Conservation (phyloP, 2,113 vertebrate species). For the Poeciliopsis turrubarensis region DNA sequence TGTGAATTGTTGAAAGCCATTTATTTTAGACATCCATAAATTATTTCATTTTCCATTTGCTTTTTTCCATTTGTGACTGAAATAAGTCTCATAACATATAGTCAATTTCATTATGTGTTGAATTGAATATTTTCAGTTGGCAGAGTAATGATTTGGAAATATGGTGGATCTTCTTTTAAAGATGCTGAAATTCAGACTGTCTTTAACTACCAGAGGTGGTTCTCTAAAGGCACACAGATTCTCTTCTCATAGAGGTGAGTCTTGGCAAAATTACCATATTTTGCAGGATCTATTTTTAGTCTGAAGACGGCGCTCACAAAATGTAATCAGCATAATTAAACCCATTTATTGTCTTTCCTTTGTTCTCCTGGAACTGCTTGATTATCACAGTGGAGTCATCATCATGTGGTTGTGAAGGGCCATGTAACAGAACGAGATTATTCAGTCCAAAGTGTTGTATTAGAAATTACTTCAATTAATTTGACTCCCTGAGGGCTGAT, state of each 20-base stretch:
- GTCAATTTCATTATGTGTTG: background rate
- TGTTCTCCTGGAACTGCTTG: conserved; percentile 29
- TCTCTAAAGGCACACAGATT: background rate
- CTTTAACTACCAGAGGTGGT: background rate
- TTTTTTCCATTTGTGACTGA: background rate
- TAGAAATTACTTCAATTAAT: conserved; percentile 60
- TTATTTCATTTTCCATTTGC: background rate
- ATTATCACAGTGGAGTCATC: conserved; percentile 35
- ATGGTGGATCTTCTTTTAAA: background rate
- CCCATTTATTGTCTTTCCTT: conserved; percentile 14
- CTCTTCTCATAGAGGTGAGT: background rate
- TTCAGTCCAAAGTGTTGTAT: conserved; percentile 42
- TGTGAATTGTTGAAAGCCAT: no score
- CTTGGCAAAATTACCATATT: background rate
- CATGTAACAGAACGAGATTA: conserved; percentile 27
- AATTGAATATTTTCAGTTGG: background rate
- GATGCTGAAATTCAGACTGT: conserved; percentile 1
- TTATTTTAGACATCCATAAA: no score
- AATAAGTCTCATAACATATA: no score
- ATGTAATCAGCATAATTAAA: conserved; percentile 34
- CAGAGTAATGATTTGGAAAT: background rate
- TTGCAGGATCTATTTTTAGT: background rate
- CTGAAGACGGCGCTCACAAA: conserved; percentile 1
- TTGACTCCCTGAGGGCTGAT: conserved; percentile 41
- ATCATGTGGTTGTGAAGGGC: conserved; percentile 33